Conservation (phyloP, 2,888 invertebrate species). For the Andricus quercusramuli region DNA sequence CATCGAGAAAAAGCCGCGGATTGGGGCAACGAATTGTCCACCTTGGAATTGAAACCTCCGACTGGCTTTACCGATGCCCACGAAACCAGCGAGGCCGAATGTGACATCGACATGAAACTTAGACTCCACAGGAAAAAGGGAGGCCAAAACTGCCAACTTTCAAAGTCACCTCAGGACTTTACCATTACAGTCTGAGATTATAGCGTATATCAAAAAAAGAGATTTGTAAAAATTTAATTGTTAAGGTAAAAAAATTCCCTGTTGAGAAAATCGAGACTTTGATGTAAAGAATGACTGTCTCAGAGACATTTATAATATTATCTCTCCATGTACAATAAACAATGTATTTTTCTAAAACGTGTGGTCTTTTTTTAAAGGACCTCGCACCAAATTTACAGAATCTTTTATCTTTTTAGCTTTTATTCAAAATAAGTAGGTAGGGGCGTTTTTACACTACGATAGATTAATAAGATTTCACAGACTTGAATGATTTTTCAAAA, state of each 20-base stretch:
- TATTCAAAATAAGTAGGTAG: no score
- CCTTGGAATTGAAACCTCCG: slow-evolving; percentile 79
- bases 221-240: slow-evolving; percentile 44
- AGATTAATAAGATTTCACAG: no score
- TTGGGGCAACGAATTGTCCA: slow-evolving; percentile 74
- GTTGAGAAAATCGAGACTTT: slow-evolving; percentile 28
- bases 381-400: no score
- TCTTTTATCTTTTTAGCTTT: no score
- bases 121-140: slow-evolving; percentile 70
- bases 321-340: slow-evolving; percentile 62
- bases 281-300: slow-evolving; percentile 38
- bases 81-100: slow-evolving; percentile 76
- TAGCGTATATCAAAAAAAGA: slow-evolving; percentile 64
- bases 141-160: slow-evolving; percentile 70
- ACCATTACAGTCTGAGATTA: slow-evolving; percentile 77
- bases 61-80: slow-evolving; percentile 77
- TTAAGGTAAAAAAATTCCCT: slow-evolving; percentile 35
- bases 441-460: no score
- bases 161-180: slow-evolving; percentile 76
- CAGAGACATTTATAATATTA: slow-evolving; percentile 50
- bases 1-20: slow-evolving; percentile 64
- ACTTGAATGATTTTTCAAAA: no score
- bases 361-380: background rate
- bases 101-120: slow-evolving; percentile 76
- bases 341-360: slow-evolving; percentile 53